Evolutionary conservation across 2,888 invertebrate genomes (phyloP), one percentile per base, ranked within the genome.

Genomic region (Biston betularia): DNA sequence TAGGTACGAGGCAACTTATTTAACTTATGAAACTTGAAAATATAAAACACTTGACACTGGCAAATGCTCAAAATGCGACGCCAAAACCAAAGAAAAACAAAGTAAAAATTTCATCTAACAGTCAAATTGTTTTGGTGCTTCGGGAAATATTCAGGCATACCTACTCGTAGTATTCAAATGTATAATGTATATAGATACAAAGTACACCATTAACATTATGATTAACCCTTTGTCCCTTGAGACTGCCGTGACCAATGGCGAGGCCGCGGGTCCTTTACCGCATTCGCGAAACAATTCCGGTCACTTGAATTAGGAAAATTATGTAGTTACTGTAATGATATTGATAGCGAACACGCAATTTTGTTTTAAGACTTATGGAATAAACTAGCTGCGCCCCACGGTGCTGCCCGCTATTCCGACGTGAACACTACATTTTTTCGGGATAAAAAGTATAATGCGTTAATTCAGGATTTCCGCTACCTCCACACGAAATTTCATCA

Each of bases 281-380:
- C 63, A 56, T 61, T 62, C 46, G 50, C 59, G 54, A 68, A 63
- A 63, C 67, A 50, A 63, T 68, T 63, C 63, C 59, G 63, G 59
- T 59, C 54, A 54, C 53, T 45, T 49, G 54, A 59, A 63, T 58
- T 67, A 68, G 49, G 63, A 59, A 68, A 68, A 59, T 59, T 53
- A 62, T 66, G 62, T 56, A 49, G 15, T 60, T 59, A 45, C 49
- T 11, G 8, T 50, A 52, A 56, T 65, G 50, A 33, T 65, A 61
- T 49, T 38, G 35, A 42, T 54, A 34, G 11, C 44, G 11, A 44
- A 42, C 59, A 58, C 58, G 58, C 57, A 8, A 44, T 42, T 49
- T 54, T 54, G 42, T 54, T 12, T 24, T 7, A 14, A 14, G 42
- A 52, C 42, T 42, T 8, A 42, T 42, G 9, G 42, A 10, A 42